phyloP scores from a whole-genome alignment of 2,113 vertebrate genomes.

The Triplophysa tibetana region DNA sequence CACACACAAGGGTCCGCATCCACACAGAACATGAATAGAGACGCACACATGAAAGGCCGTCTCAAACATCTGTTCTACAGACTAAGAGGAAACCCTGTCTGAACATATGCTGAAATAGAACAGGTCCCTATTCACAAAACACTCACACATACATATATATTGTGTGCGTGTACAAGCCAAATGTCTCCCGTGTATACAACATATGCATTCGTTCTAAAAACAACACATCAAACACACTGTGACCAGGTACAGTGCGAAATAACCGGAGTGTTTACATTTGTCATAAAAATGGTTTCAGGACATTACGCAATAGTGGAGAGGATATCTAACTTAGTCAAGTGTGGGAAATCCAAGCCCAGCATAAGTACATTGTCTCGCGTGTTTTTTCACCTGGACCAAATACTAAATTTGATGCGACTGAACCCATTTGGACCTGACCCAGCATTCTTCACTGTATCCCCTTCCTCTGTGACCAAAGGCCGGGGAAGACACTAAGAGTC shows the following conservation, averaged over 20 bases:
- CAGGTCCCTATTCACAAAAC: slow-evolving; percentile 70
- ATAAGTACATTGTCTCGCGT: slow-evolving; percentile 14
- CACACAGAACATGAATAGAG: slow-evolving; percentile 60
- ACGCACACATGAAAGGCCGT: slow-evolving; percentile 74
- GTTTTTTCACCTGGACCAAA: slow-evolving; percentile 36
- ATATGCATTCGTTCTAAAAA: slow-evolving; percentile 45
- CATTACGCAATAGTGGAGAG: slow-evolving; percentile 37
- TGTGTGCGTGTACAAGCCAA: slow-evolving; percentile 4
- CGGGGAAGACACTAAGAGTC: neutral
- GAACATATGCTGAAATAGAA: slow-evolving; percentile 78
- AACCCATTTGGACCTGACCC: slow-evolving; percentile 18
- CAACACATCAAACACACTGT: slow-evolving; percentile 30
- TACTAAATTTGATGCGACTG: neutral
- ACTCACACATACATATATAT: slow-evolving; percentile 50
- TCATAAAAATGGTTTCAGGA: slow-evolving; percentile 30
- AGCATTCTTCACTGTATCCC: slow-evolving; percentile 14
- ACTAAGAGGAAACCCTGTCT: slow-evolving; percentile 75
- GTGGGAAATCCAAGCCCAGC: slow-evolving; percentile 36
- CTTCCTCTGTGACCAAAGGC: slow-evolving; percentile 13
- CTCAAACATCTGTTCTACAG: slow-evolving; percentile 75
- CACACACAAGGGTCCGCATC: slow-evolving; percentile 28
- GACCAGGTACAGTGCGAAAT: slow-evolving; percentile 47
- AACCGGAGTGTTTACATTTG: neutral
- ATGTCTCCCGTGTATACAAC: slow-evolving; percentile 23
- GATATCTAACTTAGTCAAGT: slow-evolving; percentile 40